Evolutionary conservation across 1,140 invertebrate genomes (phyloP).

Genomic region (Octopus bimaculoides): DNA sequence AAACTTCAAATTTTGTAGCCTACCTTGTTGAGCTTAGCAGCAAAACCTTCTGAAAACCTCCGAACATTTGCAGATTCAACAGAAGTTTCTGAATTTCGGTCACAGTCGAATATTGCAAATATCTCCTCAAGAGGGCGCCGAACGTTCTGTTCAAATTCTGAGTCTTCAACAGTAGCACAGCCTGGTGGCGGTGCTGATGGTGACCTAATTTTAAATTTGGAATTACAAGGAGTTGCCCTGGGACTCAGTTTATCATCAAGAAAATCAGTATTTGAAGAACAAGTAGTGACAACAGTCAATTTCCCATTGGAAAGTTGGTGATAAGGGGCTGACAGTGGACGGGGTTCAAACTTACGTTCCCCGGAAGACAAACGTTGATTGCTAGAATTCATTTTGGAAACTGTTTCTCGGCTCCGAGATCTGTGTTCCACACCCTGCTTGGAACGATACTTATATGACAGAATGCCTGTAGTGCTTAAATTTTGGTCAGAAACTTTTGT

Average conservation of each 20-base stretch:
- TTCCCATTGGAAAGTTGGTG: slow-evolving; percentile 21
- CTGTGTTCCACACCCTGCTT: not conserved
- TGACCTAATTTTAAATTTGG: slow-evolving; percentile 30
- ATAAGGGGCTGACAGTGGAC: slow-evolving; percentile 37
- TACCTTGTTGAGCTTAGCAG: slow-evolving; percentile 25
- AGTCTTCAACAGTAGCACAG: not conserved
- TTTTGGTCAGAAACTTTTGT: no score
- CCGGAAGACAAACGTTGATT: not conserved
- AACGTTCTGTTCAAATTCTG: not conserved
- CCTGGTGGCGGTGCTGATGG: slow-evolving; percentile 44
- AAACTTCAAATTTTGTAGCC: slow-evolving; percentile 8
- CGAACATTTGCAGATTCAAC: slow-evolving; percentile 21
- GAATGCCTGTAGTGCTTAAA: no score
- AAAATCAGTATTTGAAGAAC: not conserved
- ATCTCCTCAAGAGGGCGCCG: slow-evolving; percentile 8
- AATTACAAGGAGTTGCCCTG: slow-evolving; percentile 35
- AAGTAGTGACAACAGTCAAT: not conserved
- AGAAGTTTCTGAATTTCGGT: not conserved
- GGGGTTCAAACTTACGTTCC: not conserved
- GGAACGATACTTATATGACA: not conserved
- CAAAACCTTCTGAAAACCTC: slow-evolving; percentile 30
- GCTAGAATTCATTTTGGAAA: not conserved
- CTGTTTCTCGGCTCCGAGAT: not conserved
- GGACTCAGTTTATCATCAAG: slow-evolving; percentile 42
- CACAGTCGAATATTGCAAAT: slow-evolving; percentile 25